A percentile compares a stretch with the other conserved stretches of the same genome.
phyloP scores from a whole-genome alignment of 2,113 vertebrate species.

The Corythornis cristatus region DNA sequence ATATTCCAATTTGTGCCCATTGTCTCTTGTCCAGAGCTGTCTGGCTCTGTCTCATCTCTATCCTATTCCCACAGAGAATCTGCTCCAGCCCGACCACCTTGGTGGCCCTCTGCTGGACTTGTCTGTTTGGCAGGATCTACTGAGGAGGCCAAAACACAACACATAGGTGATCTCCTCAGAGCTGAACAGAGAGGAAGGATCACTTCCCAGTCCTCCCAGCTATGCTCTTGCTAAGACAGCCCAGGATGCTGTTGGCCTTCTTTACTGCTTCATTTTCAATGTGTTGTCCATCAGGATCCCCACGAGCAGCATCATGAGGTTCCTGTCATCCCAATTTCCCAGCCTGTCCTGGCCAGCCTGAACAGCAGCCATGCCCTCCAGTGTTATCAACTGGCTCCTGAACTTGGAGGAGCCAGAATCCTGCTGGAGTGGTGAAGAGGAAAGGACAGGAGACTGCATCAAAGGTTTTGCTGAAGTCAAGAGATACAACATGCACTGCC shows the following conservation, averaged over 20 bases:
- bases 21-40: background rate
- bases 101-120: background rate
- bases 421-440: background rate
- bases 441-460: background rate
- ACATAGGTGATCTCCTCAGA: background rate
- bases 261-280: background rate
- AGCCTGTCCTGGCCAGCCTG: background rate
- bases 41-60: background rate
- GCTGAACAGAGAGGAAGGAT: background rate
- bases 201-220: background rate
- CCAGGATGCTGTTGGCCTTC: background rate
- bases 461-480: background rate
- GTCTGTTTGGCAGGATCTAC: background rate
- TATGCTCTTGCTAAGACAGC: background rate
- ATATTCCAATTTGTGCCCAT: background rate
- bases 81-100: background rate
- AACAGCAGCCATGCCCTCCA: background rate
- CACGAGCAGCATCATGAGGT: background rate
- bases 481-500: accelerated
- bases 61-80: background rate
- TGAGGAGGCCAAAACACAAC: background rate
- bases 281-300: background rate
- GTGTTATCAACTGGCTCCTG: background rate
- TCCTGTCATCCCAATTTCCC: background rate
- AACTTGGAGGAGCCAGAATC: background rate